Base-by-base conservation (phyloP, 2,797 vertebrate species). In the Lemur catta region DNA sequence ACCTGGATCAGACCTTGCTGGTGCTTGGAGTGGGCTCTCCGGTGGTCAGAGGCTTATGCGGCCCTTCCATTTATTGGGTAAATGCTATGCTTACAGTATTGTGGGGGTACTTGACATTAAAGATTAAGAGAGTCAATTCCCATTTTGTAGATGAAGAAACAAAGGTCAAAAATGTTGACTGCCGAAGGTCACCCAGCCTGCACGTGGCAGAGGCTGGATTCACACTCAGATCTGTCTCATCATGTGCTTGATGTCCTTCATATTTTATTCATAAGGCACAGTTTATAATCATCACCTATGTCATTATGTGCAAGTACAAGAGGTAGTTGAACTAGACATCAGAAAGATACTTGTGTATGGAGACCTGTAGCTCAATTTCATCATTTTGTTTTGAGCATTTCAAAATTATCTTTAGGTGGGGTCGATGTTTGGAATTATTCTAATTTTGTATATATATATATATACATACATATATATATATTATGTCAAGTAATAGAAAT, bases 361-460 rank as follows among this genome's bases (percentile, higher is more conserved):
- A 24, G 6, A 88, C 4, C 2, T 18, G 24, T 18, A 67, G 4
- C 18, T 74, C 17, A 15, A 35, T 35, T n/a, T 71, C 33, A 28
- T 90, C 22, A 86, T 57, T 48, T 63, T 50, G 55, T 57, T 28
- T 67, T 80, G 17, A 93, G 9, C 24, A 76, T 75, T 76, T 92
- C 17, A 65, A 88, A 87, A 52, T 75, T 63, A 38, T 88, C 35
- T 57, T 52, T 50, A 48, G 33, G 55, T 57, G 55, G 24, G 4
- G 52, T 2, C 30, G 81, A 14, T 78, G 35, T 75, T 91, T 87
- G 26, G 38, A 91, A 63, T 78, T 76, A 74, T 74, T 5, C 0
- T 74, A 41, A 74, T 72, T 43, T n/a, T 48, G 30, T 79, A 18
- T 50, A 33, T 43, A 41, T 48, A 30, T 79, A 18, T 50, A 41